These are phyloP conservation scores for Amblyraja radiata DNA, from an alignment of 2,797 vertebrate genomes.

Conservation along the genomic window DNA sequence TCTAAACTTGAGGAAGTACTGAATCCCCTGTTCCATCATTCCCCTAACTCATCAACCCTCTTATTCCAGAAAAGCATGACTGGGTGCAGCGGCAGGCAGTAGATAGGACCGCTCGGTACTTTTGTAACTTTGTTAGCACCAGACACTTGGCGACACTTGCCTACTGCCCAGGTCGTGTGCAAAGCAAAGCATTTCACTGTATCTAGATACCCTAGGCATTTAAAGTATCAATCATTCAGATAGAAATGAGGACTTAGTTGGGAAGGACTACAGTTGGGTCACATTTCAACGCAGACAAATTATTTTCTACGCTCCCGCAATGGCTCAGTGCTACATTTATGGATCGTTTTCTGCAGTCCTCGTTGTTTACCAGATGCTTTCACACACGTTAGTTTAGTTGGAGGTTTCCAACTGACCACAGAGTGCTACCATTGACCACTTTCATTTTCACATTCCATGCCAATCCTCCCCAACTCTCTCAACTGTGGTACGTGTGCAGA, in stretches of 20 bases:
- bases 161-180: no score
- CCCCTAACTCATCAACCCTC: no score
- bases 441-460: background rate
- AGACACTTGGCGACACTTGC: no score
- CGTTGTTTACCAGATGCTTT: constrained; percentile 4
- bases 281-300: background rate
- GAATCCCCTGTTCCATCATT: no score
- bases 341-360: background rate
- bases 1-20: no score
- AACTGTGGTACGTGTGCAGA: background rate
- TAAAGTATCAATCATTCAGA: background rate
- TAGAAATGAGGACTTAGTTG: background rate
- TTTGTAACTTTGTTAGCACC: no score
- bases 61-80: no score
- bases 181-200: no score
- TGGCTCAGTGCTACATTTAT: background rate
- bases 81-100: no score
- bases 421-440: background rate
- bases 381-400: background rate
- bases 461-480: background rate
- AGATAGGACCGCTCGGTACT: no score
- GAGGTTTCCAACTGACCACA: background rate
- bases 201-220: no score
- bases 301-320: background rate
- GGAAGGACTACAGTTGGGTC: background rate